Conservation (phyloP, 2,113 vertebrate genomes). For the Pica pica region DNA sequence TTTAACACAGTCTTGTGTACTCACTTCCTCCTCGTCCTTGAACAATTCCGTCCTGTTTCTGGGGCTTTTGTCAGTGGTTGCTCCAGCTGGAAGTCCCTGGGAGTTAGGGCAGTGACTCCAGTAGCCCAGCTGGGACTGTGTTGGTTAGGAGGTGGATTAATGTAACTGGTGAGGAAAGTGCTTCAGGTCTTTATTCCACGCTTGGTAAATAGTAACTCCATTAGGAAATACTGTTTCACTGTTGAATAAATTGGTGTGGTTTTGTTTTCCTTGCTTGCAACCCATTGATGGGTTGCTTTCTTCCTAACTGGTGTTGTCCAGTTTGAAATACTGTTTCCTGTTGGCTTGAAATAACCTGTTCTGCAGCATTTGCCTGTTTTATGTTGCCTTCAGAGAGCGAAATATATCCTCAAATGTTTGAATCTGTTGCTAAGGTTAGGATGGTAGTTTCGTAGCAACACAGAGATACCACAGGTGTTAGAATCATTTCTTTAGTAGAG, state of each 20-base stretch:
- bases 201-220: neutral
- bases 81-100: neutral
- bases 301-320: neutral
- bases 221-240: neutral
- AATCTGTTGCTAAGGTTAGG: neutral
- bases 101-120: accelerated
- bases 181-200: neutral
- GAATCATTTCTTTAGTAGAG: neutral
- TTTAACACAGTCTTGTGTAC: neutral
- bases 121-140: neutral
- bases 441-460: neutral
- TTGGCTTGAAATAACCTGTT: neutral
- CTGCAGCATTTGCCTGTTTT: neutral
- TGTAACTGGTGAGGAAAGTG: neutral
- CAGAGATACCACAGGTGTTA: neutral
- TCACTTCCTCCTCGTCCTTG: neutral
- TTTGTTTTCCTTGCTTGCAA: neutral
- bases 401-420: neutral
- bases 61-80: neutral
- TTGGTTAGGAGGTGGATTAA: neutral
- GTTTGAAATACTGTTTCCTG: neutral
- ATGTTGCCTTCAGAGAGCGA: neutral
- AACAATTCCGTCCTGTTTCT: neutral
- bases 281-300: neutral
- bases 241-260: neutral